Evolutionary conservation across 2,888 invertebrate genomes (phyloP).

Genomic region (Himalopsyche tibetana): DNA sequence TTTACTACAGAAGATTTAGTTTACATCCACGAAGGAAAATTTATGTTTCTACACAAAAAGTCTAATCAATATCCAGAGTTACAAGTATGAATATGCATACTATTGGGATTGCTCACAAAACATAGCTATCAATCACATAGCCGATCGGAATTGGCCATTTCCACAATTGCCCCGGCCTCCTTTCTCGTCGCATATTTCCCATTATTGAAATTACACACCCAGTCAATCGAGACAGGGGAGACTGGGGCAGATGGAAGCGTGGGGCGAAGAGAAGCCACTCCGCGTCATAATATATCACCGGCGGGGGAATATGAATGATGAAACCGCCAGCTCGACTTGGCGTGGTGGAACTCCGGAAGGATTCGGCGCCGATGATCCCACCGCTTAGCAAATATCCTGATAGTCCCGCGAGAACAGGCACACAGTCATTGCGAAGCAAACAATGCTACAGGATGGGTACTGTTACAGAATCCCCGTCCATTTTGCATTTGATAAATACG

Average conservation of each 20-base stretch:
- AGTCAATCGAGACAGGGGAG: conserved; percentile 38
- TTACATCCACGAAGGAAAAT: too few species aligned
- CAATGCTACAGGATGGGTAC: too few species aligned
- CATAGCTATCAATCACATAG: neutral
- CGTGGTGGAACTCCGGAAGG: conserved; percentile 38
- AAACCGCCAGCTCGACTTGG: conserved; percentile 32
- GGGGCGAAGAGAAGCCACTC: conserved; percentile 34
- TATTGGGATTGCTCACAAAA: neutral
- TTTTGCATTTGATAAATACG: too few species aligned
- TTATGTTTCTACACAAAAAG: neutral
- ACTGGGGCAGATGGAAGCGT: neutral
- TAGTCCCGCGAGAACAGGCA: conserved; percentile 16
- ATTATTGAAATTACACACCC: conserved; percentile 43
- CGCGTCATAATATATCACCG: conserved; percentile 43
- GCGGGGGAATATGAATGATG: conserved; percentile 40
- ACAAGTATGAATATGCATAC: too few species aligned
- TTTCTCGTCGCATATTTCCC: conserved; percentile 41
- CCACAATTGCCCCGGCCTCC: conserved; percentile 15
- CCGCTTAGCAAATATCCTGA: conserved; percentile 19
- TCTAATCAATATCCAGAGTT: neutral
- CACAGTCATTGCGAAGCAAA: neutral
- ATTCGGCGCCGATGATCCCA: conserved; percentile 27
- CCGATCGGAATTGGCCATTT: conserved; percentile 27
- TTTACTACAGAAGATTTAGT: too few species aligned
- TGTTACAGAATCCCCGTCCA: too few species aligned